Evolutionary conservation across 1,140 invertebrate species (phyloP).

Genomic region (Atopsyche davidsoni): DNA sequence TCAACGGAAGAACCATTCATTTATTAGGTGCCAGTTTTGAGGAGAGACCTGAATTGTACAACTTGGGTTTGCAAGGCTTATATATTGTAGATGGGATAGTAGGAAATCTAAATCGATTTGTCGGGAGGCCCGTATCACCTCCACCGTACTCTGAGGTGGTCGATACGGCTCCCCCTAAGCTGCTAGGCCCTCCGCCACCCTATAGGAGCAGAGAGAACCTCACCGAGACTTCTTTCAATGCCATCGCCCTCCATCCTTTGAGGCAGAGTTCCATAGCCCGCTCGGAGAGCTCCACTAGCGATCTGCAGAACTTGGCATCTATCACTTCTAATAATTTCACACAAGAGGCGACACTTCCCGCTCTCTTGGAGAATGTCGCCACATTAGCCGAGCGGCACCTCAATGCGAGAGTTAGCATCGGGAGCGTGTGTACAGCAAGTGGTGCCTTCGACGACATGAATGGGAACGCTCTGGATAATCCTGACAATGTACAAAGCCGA

Average conservation of each 20-base stretch:
- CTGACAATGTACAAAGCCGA: too few species aligned
- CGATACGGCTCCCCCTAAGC: conserved; percentile 40
- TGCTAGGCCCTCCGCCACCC: conserved; percentile 50
- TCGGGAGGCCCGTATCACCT: conserved; percentile 42
- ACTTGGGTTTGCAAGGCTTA: conserved; percentile 11
- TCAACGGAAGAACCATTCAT: conserved; percentile 41
- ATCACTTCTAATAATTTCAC: conserved; percentile 2
- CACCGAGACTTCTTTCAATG: conserved; percentile 15
- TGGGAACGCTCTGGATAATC: too few species aligned
- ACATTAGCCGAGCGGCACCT: not conserved
- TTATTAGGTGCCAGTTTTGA: conserved; percentile 41
- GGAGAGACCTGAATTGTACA: conserved; percentile 33
- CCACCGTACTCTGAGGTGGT: conserved; percentile 54
- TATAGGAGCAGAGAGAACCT: conserved; percentile 49
- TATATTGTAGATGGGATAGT: conserved; percentile 27
- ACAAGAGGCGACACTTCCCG: not conserved
- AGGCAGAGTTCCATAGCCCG: not conserved
- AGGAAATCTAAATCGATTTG: conserved; percentile 33
- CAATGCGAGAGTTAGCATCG: not conserved
- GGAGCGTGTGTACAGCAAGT: too few species aligned
- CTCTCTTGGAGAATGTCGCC: not conserved
- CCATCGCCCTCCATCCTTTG: not conserved
- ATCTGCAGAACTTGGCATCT: conserved; percentile 1
- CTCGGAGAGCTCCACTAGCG: not conserved
- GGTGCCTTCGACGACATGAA: too few species aligned